Evolutionary conservation across 2,113 vertebrate genomes (phyloP).

Genomic region (Galbula dea): DNA sequence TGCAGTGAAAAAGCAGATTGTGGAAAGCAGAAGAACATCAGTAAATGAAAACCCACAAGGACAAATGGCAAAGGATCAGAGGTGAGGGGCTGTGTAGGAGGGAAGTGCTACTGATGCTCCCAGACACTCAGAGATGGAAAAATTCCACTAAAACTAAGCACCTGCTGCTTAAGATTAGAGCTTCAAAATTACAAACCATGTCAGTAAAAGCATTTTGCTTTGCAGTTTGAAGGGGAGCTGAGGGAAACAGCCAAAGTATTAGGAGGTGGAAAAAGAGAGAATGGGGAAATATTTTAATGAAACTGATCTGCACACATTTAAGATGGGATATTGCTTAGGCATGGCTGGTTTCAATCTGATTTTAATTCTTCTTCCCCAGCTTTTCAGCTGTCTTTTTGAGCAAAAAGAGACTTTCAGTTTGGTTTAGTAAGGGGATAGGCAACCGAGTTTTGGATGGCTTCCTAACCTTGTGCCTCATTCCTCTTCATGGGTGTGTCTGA

Average conservation of each 20-base stretch:
- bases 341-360: conserved; percentile 40
- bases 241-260: background rate
- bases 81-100: conserved; percentile 51
- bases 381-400: conserved; percentile 40
- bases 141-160: conserved; percentile 44
- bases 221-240: background rate
- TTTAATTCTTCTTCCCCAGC: conserved; percentile 28
- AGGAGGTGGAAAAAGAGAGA: conserved; percentile 8
- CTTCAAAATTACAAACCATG: conserved; percentile 11
- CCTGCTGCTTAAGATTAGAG: conserved; percentile 51
- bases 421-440: conserved; percentile 21
- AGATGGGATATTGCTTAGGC: conserved; percentile 9
- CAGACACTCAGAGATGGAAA: conserved; percentile 37
- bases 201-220: conserved; percentile 43
- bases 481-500: conserved; percentile 33
- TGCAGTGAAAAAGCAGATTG: conserved; percentile 49
- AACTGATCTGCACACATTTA: background rate
- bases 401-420: background rate
- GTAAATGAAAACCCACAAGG: conserved; percentile 62
- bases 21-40: background rate
- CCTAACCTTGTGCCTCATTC: conserved; percentile 47
- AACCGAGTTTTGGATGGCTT: conserved; percentile 34
- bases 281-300: conserved; percentile 57
- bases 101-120: conserved; percentile 43
- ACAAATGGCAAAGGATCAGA: conserved; percentile 65